Evolutionary conservation across 2,113 vertebrate genomes (phyloP).

Genomic region (Ranitomeya imitator): DNA sequence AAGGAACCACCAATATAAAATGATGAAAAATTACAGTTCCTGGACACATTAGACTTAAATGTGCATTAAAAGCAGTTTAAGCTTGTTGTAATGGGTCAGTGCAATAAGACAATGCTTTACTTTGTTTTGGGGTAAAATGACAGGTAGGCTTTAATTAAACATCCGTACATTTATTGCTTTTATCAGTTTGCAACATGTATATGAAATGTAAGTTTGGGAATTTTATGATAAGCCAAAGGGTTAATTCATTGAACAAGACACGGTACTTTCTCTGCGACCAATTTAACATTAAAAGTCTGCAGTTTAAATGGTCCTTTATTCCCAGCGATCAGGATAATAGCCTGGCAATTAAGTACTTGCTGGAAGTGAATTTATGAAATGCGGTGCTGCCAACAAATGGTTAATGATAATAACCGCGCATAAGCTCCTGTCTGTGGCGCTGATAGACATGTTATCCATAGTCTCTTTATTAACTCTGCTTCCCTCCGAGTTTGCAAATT

Average conservation of each 20-base stretch:
- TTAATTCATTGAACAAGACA: neutral
- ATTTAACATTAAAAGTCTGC: constrained; percentile 23
- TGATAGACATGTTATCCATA: constrained; percentile 83
- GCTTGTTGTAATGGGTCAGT: no score
- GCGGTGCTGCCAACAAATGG: constrained; percentile 13
- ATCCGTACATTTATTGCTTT: neutral
- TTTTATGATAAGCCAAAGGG: neutral
- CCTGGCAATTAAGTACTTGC: constrained; percentile 40
- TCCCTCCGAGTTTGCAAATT: constrained; percentile 87
- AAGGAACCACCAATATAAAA: no score
- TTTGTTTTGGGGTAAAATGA: no score
- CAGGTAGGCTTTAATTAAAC: no score
- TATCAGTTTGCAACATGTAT: neutral
- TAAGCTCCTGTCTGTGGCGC: constrained; percentile 64
- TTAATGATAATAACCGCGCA: constrained; percentile 54
- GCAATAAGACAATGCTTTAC: no score
- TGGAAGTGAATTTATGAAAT: constrained; percentile 21
- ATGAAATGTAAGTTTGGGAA: neutral
- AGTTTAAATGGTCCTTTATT: constrained; percentile 2
- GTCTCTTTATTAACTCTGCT: constrained; percentile 82
- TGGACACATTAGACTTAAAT: no score
- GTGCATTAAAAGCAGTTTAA: no score
- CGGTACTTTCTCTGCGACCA: neutral
- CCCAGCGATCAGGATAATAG: constrained; percentile 19
- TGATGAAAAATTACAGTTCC: no score